phyloP scores from a whole-genome alignment of 2,113 vertebrate genomes.

The Lamprotornis superbus region DNA sequence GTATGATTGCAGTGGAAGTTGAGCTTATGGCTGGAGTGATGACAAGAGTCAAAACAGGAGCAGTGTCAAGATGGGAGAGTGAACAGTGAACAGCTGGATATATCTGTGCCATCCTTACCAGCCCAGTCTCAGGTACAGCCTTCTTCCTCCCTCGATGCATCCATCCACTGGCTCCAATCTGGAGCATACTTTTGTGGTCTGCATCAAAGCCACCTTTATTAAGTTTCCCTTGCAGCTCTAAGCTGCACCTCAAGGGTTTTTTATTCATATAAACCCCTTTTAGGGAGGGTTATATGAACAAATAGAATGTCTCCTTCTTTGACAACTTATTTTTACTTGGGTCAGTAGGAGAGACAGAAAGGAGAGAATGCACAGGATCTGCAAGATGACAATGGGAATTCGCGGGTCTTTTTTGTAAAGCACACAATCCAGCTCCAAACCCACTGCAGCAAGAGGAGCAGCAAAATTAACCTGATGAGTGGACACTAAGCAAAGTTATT shows the following conservation, averaged over 20 bases:
- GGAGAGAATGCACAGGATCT: background rate
- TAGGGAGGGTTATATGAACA: background rate
- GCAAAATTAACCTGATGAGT: background rate
- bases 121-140: background rate
- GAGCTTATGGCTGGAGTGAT: background rate
- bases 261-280: background rate
- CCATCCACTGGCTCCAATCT: background rate
- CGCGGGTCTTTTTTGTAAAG: background rate
- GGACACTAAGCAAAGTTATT: background rate
- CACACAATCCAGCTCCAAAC: background rate
- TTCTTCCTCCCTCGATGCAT: background rate
- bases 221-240: background rate
- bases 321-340: background rate
- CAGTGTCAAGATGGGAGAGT: background rate
- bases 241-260: background rate
- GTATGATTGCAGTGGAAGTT: background rate
- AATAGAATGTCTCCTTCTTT: background rate
- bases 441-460: fast-evolving
- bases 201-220: background rate
- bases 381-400: background rate
- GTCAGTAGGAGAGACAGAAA: background rate
- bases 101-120: background rate
- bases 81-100: background rate
- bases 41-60: background rate
- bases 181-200: background rate